Base-by-base conservation (phyloP, 1,140 invertebrate species). In the Macrobrachium nipponense region DNA sequence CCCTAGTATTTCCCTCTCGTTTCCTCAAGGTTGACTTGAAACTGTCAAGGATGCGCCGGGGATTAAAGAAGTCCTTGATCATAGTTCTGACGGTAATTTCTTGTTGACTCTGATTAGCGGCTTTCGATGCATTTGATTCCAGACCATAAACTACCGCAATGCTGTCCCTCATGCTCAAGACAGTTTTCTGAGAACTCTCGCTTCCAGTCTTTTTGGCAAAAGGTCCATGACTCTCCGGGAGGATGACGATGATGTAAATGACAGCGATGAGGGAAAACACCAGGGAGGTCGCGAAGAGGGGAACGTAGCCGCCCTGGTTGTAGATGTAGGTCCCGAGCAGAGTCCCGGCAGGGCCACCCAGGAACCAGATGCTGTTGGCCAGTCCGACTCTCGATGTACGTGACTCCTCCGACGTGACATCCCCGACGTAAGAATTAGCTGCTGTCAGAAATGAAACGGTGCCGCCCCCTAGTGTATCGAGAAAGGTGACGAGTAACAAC, bases 321-420 rank as follows among this genome's bases (percentile, higher is more conserved):
- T 79, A 86, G 75, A 86, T 86, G 59, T 80, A 86, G 23, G 76
- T 78, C 27, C 83, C 83, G 76, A 86, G 79, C 23, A 86, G 73
- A 5, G 83, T 86, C 12, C 83, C 83, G 23, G 72, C n/a, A 23
- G 82, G 82, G 0, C 83, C 83, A 20, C 83, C 83, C 64, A 86
- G 77, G 76, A 86, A 86, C 83, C 83, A 86, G 44, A 86, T 78
- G 64, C 83, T 86, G 64, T 86, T 86, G 44, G 83, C 83, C 64
- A 86, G 77, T 5, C 83, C 83, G n/a, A 86, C 83, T 11, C 83
- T 70, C 7, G 76, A 79, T 1, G 83, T 86, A 18, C 83, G 75
- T 5, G 73, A 44, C 66, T 86, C 77, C 51, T 86, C 83, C 11
- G 62, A 59, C 6, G 83, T 66, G 76, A 80, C 83, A 77, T 86